Base-by-base conservation (phyloP, 1,140 invertebrate species). In the Triops cancriformis region DNA sequence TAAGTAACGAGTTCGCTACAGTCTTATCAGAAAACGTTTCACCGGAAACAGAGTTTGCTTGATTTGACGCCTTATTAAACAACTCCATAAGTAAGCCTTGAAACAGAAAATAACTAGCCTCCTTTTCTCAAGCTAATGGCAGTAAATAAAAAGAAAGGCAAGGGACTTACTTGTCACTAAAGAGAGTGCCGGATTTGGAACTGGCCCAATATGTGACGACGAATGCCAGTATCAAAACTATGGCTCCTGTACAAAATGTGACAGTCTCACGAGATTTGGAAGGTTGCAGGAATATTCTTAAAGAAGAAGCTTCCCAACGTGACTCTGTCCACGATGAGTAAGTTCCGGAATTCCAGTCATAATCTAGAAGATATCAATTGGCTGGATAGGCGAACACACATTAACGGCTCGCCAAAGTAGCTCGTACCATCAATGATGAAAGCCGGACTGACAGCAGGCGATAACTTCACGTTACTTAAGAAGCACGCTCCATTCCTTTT, bases 311-410 rank as follows among this genome's bases (percentile, higher is more conserved):
- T 43, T 87, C 83, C 95, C 95, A 97, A 12, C 92, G 88, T 2
- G 94, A 96, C 87, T 98, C 95, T 26, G 94, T 93, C 95, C 95
- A 98, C 10, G 94, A 92, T 0, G 95, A 94, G 84, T 91, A 97
- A 78, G 89, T 72, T 2, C 90, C 89, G 0, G 92, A 94, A 27
- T 86, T 85, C 89, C 92, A 92, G 82, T 96, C 88, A 82, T 96
- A 95, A 81, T 88, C 93, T 94, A 82, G 76, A 37, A 75, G 75
- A 77, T 73, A 64, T 12, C 26, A 72, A 51, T 72, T 75, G 74
- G 27, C 18, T 72, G 26, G 73, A 41, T 31, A 18, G 43, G 73
- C 78, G 64, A 76, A 78, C 73, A 26, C 73, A 26, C n/a, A 75
- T 76, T 43, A 77, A 77, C 74, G 27, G 18, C 6, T 27, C 27